A percentile compares a stretch with the other conserved stretches of the same genome.
Evolutionary conservation across 2,888 invertebrate genomes (phyloP).

Genomic region (Ctena decussata): DNA sequence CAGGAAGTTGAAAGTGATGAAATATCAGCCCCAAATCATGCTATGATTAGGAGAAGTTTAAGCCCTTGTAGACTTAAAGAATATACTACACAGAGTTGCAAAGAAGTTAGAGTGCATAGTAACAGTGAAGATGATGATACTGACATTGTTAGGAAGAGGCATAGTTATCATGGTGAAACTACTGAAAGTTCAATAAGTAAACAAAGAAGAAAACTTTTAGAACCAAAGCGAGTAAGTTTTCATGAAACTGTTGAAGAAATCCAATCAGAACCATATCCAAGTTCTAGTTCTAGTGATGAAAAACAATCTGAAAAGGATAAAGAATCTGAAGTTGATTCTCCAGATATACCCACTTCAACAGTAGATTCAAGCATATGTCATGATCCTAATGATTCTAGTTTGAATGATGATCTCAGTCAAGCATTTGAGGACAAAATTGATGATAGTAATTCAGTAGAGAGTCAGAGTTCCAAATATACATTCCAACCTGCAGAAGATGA

Average conservation of each 20-base stretch:
- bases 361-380: slow-evolving; percentile 63
- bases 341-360: slow-evolving; percentile 54
- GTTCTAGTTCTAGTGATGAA: slow-evolving; percentile 60
- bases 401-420: not conserved
- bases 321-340: slow-evolving; percentile 50
- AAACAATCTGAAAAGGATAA: slow-evolving; percentile 43
- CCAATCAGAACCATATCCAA: slow-evolving; percentile 54
- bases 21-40: slow-evolving; percentile 38
- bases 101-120: slow-evolving; percentile 45
- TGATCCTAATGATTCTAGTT: slow-evolving; percentile 49
- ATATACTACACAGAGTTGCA: slow-evolving; percentile 43
- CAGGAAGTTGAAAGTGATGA: slow-evolving; percentile 32
- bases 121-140: slow-evolving; percentile 24
- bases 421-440: not conserved
- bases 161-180: slow-evolving; percentile 64
- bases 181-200: slow-evolving; percentile 36
- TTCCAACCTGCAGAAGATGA: not conserved
- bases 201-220: slow-evolving; percentile 50
- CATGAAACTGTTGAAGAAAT: slow-evolving; percentile 73
- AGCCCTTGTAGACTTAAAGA: slow-evolving; percentile 60
- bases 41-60: slow-evolving; percentile 55
- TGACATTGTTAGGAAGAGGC: slow-evolving; percentile 32
- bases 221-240: slow-evolving; percentile 77
- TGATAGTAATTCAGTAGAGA: not conserved
- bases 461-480: not conserved